Base-by-base conservation (phyloP, 2,888 invertebrate species). In the Hybos culiciformis region DNA sequence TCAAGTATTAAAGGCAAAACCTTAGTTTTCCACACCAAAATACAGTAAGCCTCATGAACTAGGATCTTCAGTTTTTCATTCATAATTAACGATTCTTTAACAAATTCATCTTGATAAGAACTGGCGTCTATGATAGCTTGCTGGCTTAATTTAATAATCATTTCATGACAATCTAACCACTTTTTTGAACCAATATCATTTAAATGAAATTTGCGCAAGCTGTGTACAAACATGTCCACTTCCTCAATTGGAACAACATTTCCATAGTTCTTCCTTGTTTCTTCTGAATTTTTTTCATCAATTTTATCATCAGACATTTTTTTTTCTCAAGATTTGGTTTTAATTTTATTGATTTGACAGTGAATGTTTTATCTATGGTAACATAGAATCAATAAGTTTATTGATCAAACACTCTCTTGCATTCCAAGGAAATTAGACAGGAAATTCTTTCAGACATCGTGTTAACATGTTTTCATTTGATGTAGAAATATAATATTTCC, bases 71-170 rank as follows among this genome's bases (percentile, higher is more conserved):
- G 44, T 45, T 65, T 65, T 36, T 59, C 56, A 4, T 58, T 54
- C 0, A 58, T 46, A 48, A 88, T 77, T 8, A 92, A 69, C 39
- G 78, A 75, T 19, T 91, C 90, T 66, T 88, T 90, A 0, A 90
- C 81, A 41, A 77, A 73, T 65, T 93, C 92, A 62, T 91, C 88
- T 51, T 78, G 77, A 56, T 82, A 69, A 20, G 74, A 74, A 11
- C 77, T 73, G 2, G 86, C 86, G 70, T 90, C 90, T 33, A 87
- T 61, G 34, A 85, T 75, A 2, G 88, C 88, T 68, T 92, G 87
- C 63, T 92, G 88, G 56, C 86, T 86, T 11, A 93, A 61, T 61
- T 88, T 84, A 56, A 90, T 83, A 8, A 91, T 61, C 54, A 81
- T 73, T 58, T 86, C 80, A 58, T 92, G 91, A 67, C 77, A 78